A percentile compares a stretch with the other conserved stretches of the same genome.
Evolutionary conservation across 1,140 invertebrate genomes (phyloP).

Genomic region (Rhysida immarginata): DNA sequence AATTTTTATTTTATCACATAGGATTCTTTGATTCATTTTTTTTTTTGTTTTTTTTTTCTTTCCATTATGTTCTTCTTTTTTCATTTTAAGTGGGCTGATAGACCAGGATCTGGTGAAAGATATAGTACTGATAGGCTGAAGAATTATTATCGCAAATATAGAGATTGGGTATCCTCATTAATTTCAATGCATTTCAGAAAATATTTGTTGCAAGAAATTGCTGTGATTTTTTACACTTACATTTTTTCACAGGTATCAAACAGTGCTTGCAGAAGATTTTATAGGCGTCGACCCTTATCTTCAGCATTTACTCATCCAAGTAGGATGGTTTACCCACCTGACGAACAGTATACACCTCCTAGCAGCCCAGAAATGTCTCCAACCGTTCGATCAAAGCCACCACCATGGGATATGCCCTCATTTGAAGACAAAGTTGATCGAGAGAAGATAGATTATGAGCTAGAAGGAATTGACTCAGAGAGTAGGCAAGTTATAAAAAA

Average conservation of each 20-base stretch:
- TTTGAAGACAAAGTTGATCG: conserved; percentile 4
- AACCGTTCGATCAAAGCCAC: not conserved
- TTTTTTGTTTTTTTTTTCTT: no score
- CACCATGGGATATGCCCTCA: not conserved
- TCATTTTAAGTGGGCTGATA: conserved; percentile 8
- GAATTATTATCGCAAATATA: conserved; percentile 21
- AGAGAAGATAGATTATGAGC: conserved; percentile 10
- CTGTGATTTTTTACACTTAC: no score
- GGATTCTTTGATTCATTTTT: no score
- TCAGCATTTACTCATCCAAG: conserved; percentile 73
- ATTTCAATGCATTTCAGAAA: not conserved
- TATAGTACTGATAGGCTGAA: conserved; percentile 18
- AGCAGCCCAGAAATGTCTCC: conserved; percentile 41
- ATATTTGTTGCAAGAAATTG: no score
- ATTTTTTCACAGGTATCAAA: conserved; percentile 61
- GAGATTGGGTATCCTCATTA: conserved; percentile 20
- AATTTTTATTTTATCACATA: no score
- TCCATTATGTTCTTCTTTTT: no score
- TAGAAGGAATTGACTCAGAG: conserved; percentile 5
- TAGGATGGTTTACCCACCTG: conserved; percentile 85
- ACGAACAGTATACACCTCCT: conserved; percentile 51
- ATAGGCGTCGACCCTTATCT: conserved; percentile 56
- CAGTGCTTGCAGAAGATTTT: conserved; percentile 70
- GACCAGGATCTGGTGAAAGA: conserved; percentile 8
- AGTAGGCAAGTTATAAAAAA: no score